Evolutionary conservation across 2,797 vertebrate species (phyloP), one percentile per base, ranked within the genome.

Genomic region (Lophura swinhoii): DNA sequence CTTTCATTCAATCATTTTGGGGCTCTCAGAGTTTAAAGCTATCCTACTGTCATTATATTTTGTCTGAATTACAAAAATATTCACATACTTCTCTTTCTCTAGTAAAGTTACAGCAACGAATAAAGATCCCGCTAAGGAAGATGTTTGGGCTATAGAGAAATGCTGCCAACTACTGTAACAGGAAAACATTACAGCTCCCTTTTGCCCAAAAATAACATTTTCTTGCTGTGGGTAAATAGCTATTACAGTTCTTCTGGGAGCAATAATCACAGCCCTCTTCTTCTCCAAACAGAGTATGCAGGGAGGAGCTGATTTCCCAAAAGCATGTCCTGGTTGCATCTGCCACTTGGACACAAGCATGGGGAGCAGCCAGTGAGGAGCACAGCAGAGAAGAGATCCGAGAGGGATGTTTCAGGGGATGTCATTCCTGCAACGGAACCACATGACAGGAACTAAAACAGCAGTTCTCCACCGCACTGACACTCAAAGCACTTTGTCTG

Each of bases 101-200:
- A 53, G 74, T 71, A 76, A 91, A 89, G 62, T 76, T 84, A 78
- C 9, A 80, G 64, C 62, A 77, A 71, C 2, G 29, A 91, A 75
- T 64, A 77, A 93, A 88, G 76, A 68, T 80, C 26, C 62, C 49
- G 4, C 12, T 88, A 93, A 95, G 76, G 85, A 92, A 85, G 35
- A 91, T 58, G 29, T 80, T 83, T 92, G 91, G 92, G 92, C 83
- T 94, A 92, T 88, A 95, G 96, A 96, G 96, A 96, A 96, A 96
- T 96, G 91, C 95, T 96, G 96, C 95, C 96, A 96, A 95, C 96
- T 96, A 96, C 94, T 93, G 96, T 92, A 96, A 89, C 87, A 95
- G 92, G 83, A 95, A 95, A 96, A 96, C 71, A 95, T 94, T 96
- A 96, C 95, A 96, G 53, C 53, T 95, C 71, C 85, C 85, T 86